Base-by-base conservation (phyloP, 2,888 invertebrate species). In the Ellobium chinense region DNA sequence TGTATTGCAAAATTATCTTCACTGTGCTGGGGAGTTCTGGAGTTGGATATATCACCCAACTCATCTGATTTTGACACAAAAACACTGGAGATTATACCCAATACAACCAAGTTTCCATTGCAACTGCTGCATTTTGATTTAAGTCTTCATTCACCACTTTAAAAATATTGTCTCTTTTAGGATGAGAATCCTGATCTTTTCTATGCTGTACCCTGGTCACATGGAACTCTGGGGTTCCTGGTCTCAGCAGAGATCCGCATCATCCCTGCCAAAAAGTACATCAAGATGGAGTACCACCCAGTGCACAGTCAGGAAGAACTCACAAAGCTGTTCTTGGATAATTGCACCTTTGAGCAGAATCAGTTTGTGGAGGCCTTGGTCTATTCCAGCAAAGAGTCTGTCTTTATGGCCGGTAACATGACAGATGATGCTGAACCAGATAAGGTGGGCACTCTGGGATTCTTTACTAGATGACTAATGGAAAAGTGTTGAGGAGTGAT, bases 201-300 rank as follows among this genome's bases (percentile, higher is more conserved):
- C 92, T 96, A 96, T 91, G 94, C 96, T 1, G 94, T 97, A 2
- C 97, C 97, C 0, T 97, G 97, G 97, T 97, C 97, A 0, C 96
- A 97, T 90, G 97, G 97, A 5, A 97, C 97, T 0, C 93, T 97
- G 5, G 97, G 97, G 24, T 96, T 97, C 91, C 93, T 97, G 31
- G 96, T 96, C 0, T 89, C 91, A 0, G 96, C 95, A 0, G 95
- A 96, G 88, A 95, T 97, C 66, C 94, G 95, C 92, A 94, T 97
- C 36, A 94, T 97, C 73, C 96, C 96, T 2, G 96, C 96, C 18
- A 95, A 95, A 89, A 95, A 93, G 84, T 94, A 91, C 85, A 92
- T 94, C 9, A 89, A 89, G 80, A 91, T 97, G 31, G 94, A 95
- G 80, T 97, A 97, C 92, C 93, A 94, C 27, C 95, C 96, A 0